Evolutionary conservation across 2,888 invertebrate genomes (phyloP).

Genomic region (Phyllotreta striolata): DNA sequence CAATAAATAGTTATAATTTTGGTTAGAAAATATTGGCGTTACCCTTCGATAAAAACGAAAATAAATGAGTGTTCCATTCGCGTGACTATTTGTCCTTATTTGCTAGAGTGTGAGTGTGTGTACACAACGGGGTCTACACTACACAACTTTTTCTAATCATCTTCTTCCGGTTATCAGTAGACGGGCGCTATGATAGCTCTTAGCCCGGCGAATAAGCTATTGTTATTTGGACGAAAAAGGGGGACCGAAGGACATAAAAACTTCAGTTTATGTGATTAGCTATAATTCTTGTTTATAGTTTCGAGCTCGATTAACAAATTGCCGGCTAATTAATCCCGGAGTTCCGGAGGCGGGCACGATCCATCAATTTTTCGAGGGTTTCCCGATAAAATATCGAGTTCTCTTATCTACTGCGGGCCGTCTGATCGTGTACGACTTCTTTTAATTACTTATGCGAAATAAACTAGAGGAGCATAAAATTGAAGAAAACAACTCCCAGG

Average conservation of each 20-base stretch:
- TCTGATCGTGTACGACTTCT: slow-evolving; percentile 37
- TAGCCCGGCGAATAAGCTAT: slow-evolving; percentile 43
- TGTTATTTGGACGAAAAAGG: slow-evolving; percentile 35
- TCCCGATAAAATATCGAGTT: neutral
- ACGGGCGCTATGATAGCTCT: slow-evolving; percentile 43
- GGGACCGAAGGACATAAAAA: slow-evolving; percentile 39
- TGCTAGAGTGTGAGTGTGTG: slow-evolving; percentile 55
- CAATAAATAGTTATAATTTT: neutral
- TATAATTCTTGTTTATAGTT: slow-evolving; percentile 40
- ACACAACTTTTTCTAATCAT: slow-evolving; percentile 58
- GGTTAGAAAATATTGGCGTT: neutral
- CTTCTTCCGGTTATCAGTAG: slow-evolving; percentile 54
- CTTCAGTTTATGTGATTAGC: slow-evolving; percentile 41
- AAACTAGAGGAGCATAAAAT: slow-evolving; percentile 18
- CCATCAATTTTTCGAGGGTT: neutral
- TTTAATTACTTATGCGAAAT: slow-evolving; percentile 35
- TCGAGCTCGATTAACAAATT: slow-evolving; percentile 38
- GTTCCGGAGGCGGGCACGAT: neutral
- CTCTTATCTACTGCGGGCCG: no score
- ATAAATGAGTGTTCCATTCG: slow-evolving; percentile 9
- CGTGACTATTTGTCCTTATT: slow-evolving; percentile 37
- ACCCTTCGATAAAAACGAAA: neutral
- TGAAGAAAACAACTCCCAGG: slow-evolving; percentile 33
- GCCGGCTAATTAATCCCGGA: slow-evolving; percentile 26
- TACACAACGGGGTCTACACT: slow-evolving; percentile 54